Conservation (phyloP, 2,888 invertebrate genomes). For the Margaritifera margaritifera region DNA sequence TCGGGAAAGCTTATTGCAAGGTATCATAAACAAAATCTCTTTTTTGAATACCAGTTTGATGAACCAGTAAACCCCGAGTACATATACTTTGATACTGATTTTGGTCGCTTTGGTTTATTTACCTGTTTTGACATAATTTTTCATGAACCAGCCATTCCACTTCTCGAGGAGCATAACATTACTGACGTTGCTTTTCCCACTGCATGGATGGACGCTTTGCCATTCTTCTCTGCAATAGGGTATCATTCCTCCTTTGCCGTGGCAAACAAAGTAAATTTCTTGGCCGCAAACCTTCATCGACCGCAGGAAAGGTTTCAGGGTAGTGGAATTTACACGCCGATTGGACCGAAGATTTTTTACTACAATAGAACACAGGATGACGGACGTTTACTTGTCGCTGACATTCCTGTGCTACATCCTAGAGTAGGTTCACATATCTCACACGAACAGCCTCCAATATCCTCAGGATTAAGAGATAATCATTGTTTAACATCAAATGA, state of each 20-base stretch:
- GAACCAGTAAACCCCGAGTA: slow-evolving; percentile 43
- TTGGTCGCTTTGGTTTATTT: slow-evolving; percentile 78
- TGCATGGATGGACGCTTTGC: slow-evolving; percentile 88
- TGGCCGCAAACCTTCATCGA: slow-evolving; percentile 82
- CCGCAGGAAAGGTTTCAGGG: slow-evolving; percentile 77
- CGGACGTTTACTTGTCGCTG: slow-evolving; percentile 44
- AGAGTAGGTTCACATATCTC: too few species aligned
- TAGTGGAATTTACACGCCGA: slow-evolving; percentile 81
- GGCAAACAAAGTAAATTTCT: slow-evolving; percentile 79
- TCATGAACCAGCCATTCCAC: slow-evolving; percentile 79
- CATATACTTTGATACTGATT: slow-evolving; percentile 58
- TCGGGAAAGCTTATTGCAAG: slow-evolving; percentile 82
- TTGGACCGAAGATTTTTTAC: slow-evolving; percentile 35
- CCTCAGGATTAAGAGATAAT: neutral
- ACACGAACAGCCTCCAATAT: too few species aligned
- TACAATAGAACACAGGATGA: slow-evolving; percentile 18
- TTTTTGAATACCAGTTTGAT: slow-evolving; percentile 74
- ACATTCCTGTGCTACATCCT: slow-evolving; percentile 21
- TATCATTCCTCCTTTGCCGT: slow-evolving; percentile 83
- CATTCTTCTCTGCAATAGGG: slow-evolving; percentile 70
- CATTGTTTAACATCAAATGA: slow-evolving; percentile 8
- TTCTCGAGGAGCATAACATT: slow-evolving; percentile 75
- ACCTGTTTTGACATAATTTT: slow-evolving; percentile 90
- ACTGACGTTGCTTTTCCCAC: slow-evolving; percentile 69
- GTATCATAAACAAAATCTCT: slow-evolving; percentile 77